phyloP scores from a whole-genome alignment of 2,888 invertebrate genomes.

The Crossocerus cetratus region DNA sequence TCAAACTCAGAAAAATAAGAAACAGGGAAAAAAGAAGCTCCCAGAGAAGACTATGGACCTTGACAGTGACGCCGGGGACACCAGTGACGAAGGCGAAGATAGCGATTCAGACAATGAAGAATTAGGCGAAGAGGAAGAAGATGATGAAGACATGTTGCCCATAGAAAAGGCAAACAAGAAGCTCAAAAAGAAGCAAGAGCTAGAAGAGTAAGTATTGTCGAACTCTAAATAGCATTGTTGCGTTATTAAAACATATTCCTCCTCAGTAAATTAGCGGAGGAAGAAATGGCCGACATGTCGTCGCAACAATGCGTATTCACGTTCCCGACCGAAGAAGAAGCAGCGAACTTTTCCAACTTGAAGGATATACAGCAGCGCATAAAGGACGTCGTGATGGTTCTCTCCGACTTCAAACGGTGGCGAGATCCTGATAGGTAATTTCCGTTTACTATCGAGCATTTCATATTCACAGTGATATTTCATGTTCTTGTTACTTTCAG shows the following conservation, averaged over 20 bases:
- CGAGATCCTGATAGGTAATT: conserved; percentile 80
- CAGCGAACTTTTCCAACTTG: conserved; percentile 84
- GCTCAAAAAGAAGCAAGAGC: conserved; percentile 85
- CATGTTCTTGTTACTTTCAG: conserved; percentile 72
- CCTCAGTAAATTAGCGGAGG: conserved; percentile 84
- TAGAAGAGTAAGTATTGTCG: conserved; percentile 78
- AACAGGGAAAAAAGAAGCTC: conserved; percentile 23
- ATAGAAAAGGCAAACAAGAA: conserved; percentile 91
- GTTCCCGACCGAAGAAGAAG: conserved; percentile 87
- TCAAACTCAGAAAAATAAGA: conserved; percentile 10
- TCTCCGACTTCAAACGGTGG: conserved; percentile 87
- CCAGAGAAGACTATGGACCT: conserved; percentile 12
- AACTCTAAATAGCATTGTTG: not conserved
- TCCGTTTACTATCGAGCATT: not conserved
- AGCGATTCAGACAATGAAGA: conserved; percentile 27
- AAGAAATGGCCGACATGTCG: conserved; percentile 90
- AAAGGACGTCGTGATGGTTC: conserved; percentile 88
- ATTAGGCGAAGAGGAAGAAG: conserved; percentile 42
- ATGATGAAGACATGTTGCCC: conserved; percentile 83
- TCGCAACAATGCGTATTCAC: conserved; percentile 86
- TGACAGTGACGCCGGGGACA: conserved; percentile 14
- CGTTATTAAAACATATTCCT: conserved; percentile 1
- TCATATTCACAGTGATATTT: conserved; percentile 63
- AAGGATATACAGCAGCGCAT: conserved; percentile 94
- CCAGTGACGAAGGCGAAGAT: conserved; percentile 2